Percentiles rank a stretch among this genome's conserved stretches.
Conservation (phyloP, 2,113 vertebrate species). For the Arizona elegans region DNA sequence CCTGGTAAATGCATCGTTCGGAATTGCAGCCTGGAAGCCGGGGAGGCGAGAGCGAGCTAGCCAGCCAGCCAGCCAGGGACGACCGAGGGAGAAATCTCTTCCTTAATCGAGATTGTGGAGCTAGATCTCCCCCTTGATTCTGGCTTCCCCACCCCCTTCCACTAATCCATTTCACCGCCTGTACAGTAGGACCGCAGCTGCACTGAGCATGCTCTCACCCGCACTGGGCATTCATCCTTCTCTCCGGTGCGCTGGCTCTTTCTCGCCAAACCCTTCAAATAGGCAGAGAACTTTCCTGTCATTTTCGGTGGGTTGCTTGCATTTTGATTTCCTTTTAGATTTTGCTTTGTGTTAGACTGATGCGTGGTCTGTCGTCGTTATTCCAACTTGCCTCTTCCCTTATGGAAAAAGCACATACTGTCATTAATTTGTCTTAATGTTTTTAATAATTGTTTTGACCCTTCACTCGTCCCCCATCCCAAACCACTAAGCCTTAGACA, state of each 20-base stretch:
- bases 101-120: not conserved
- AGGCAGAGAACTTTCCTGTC: not conserved
- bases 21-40: not conserved
- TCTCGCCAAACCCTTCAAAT: not conserved
- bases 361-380: not conserved
- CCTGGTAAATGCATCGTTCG: not conserved
- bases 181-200: not conserved
- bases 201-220: slow-evolving; percentile 17
- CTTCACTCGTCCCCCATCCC: not conserved
- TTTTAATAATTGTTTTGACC: not conserved
- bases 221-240: not conserved
- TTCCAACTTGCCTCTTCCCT: not conserved
- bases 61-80: not conserved
- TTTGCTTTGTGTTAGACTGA: not conserved
- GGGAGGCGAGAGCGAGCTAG: not conserved
- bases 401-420: not conserved
- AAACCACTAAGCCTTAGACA: not conserved
- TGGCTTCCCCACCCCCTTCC: slow-evolving; percentile 7
- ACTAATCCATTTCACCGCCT: slow-evolving; percentile 21
- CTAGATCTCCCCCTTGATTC: slow-evolving; percentile 22
- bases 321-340: not conserved
- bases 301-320: not conserved
- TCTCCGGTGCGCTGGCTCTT: not conserved
- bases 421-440: not conserved
- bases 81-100: not conserved